Base-by-base conservation (phyloP, 2,888 invertebrate species). In the Timema podura region DNA sequence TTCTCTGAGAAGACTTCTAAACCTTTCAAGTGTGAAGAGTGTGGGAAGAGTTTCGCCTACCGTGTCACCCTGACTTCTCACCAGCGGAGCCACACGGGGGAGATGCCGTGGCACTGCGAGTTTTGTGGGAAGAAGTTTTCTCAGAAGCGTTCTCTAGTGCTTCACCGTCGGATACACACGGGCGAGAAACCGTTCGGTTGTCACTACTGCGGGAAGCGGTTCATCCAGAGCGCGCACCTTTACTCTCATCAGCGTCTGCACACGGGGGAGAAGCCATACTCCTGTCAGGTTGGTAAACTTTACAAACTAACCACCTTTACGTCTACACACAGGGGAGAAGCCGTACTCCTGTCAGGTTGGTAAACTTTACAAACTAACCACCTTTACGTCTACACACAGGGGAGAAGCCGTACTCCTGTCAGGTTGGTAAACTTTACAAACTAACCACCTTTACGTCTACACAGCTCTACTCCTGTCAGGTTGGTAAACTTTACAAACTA, bases 41-140 rank as follows among this genome's bases (percentile, higher is more conserved):
- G 88, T 75, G 87, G 87, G 74, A 82, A 83, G 59, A 82, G 85
- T 0, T 88, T 86, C 74, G 82, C 83, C 0, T 85, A 87, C 65
- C 82, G 83, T 64, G 80, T 81, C 0, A 79, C 81, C 61, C 76
- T 88, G 48, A 76, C 83, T 11, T 75, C 76, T 49, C 85, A 85
- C 73, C 82, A 82, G 72, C 77, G 79, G 67, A 78, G 76, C 16
- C 85, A 85, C 72, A 79, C 81, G 1, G 81, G 83, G 7, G 80
- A 80, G 59, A 51, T 74, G 45, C 74, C 74, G 10, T 74, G 71
- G 59, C 67, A 67, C 7, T 74, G 74, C 48, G 71, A 70, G 48
- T 73, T 64, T 67, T 74, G 74, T 64, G 69, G 70, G 65, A 74
- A 74, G 68, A 68, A 65, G 10, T 74, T 74, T 54, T 70, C 73